A percentile compares a stretch with the other conserved stretches of the same genome.
phyloP scores from a whole-genome alignment of 2,797 vertebrate genomes.

The Paedocypris micromegethes region DNA sequence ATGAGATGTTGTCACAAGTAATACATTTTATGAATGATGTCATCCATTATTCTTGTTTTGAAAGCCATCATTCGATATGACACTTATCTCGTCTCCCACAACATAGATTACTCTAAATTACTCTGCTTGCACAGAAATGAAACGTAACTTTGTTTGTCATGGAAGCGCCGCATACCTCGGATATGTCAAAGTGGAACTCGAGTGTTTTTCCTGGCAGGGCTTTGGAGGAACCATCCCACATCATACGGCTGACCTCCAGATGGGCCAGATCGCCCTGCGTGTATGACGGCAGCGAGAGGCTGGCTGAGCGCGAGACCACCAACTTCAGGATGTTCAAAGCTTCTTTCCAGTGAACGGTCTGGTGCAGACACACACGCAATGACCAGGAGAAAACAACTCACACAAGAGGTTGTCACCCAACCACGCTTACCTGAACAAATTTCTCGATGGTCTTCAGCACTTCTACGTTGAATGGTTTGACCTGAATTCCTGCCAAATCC shows the following conservation, averaged over 20 bases:
- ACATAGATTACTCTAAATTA: too few species aligned
- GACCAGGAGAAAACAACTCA: neutral
- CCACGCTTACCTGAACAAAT: constrained; percentile 83
- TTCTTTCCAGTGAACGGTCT: constrained; percentile 97
- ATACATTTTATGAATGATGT: too few species aligned
- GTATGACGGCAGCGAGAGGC: constrained; percentile 86
- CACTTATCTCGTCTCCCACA: too few species aligned
- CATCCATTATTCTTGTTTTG: too few species aligned
- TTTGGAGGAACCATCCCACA: constrained; percentile 92
- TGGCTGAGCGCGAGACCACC: constrained; percentile 94
- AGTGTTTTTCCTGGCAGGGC: constrained; percentile 95
- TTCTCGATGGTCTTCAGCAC: constrained; percentile 96
- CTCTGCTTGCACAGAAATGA: too few species aligned
- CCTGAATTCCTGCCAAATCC: constrained; percentile 87
- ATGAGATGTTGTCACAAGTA: too few species aligned
- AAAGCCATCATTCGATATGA: too few species aligned
- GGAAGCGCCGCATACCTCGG: constrained; percentile 73
- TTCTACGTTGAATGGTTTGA: constrained; percentile 92
- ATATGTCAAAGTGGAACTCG: constrained; percentile 97
- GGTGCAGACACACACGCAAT: constrained; percentile 18
- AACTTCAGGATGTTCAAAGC: constrained; percentile 93
- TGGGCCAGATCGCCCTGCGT: constrained; percentile 85
- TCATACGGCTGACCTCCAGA: constrained; percentile 89
- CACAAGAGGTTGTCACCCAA: neutral
- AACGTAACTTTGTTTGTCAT: too few species aligned